Evolutionary conservation across 1,140 invertebrate genomes (phyloP).

Genomic region (Papilio glaucus): DNA sequence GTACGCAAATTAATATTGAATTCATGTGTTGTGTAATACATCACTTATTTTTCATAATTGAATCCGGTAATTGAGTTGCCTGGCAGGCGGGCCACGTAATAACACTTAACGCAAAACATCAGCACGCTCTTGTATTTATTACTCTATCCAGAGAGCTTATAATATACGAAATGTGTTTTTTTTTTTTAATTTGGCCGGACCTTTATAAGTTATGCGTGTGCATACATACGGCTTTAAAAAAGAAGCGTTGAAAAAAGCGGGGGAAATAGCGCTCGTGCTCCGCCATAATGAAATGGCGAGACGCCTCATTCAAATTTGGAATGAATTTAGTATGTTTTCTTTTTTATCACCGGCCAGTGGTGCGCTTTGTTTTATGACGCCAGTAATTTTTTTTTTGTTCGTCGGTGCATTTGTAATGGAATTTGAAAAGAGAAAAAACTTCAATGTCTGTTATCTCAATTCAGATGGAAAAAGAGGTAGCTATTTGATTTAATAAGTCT

Average conservation of each 20-base stretch:
- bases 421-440: not conserved
- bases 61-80: slow-evolving; percentile 28
- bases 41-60: slow-evolving; percentile 25
- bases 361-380: slow-evolving; percentile 24
- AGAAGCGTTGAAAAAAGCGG: slow-evolving; percentile 46
- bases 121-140: slow-evolving; percentile 26
- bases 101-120: slow-evolving; percentile 33
- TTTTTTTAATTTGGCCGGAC: slow-evolving; percentile 47
- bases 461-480: not conserved
- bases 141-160: slow-evolving; percentile 26
- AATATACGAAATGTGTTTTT: slow-evolving; percentile 29
- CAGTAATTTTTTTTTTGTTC: not conserved
- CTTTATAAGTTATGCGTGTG: slow-evolving; percentile 52
- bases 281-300: slow-evolving; percentile 55
- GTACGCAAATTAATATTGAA: not conserved
- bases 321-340: slow-evolving; percentile 47
- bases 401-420: slow-evolving; percentile 18
- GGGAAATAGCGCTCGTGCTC: slow-evolving; percentile 53
- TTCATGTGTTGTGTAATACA: not conserved
- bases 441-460: slow-evolving; percentile 11
- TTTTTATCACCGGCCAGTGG: slow-evolving; percentile 42
- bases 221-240: slow-evolving; percentile 44
- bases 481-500: slow-evolving; percentile 13
- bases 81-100: slow-evolving; percentile 19
- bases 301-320: slow-evolving; percentile 54